A percentile compares a stretch with the other conserved stretches of the same genome.
Evolutionary conservation across 37 sponge, comb jelly and placozoan species (phyloP).

Genomic region (Petrosia ficiformis): DNA sequence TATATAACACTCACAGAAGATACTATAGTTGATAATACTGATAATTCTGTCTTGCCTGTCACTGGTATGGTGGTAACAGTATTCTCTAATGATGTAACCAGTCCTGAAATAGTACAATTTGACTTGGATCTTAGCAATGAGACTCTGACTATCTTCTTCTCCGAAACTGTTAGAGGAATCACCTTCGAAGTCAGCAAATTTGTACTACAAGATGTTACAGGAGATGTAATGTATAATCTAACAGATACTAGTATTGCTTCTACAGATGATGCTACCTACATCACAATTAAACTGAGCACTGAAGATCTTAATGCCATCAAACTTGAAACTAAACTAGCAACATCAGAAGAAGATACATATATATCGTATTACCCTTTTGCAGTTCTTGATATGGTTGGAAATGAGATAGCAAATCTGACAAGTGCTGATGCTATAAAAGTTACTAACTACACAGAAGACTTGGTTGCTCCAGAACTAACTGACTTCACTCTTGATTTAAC

Average conservation of each 20-base stretch:
- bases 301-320: constrained; percentile 83
- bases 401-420: constrained; percentile 24
- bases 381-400: constrained; percentile 67
- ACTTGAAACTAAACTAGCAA: constrained; percentile 50
- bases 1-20: constrained; percentile 27
- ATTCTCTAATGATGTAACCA: constrained; percentile 53
- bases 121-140: constrained; percentile 69
- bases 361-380: constrained; percentile 52
- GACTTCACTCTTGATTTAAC: constrained; percentile 61
- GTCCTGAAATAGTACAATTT: constrained; percentile 56
- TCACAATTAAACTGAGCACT: constrained; percentile 40
- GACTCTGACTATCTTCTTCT: constrained; percentile 66
- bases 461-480: constrained; percentile 36
- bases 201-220: constrained; percentile 54
- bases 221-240: constrained; percentile 26
- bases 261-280: constrained; percentile 41
- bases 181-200: constrained; percentile 64
- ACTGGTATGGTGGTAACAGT: constrained; percentile 8
- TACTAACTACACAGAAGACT: constrained; percentile 68
- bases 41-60: constrained; percentile 53
- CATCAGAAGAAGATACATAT: constrained; percentile 56
- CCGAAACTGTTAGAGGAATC: constrained; percentile 63
- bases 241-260: constrained; percentile 22
- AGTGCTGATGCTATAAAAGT: constrained; percentile 28
- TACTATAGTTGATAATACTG: constrained; percentile 33